Evolutionary conservation across 37 sponge, comb jelly and placozoan genomes (phyloP).

Genomic region (Aplysina aerophoba): DNA sequence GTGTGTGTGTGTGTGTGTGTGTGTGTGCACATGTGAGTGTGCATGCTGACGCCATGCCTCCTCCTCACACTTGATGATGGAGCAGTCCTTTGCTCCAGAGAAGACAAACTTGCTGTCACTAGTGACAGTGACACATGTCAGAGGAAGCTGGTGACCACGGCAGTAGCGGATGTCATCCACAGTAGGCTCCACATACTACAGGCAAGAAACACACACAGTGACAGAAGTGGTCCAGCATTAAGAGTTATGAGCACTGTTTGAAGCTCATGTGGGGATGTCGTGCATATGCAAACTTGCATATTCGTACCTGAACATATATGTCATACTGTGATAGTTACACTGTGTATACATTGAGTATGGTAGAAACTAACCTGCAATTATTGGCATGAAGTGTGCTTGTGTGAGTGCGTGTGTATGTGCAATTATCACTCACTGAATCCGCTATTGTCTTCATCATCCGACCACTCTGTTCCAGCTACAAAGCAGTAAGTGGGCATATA

Average conservation of each 20-base stretch:
- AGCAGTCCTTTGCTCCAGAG: constrained; percentile 86
- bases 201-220: not conserved
- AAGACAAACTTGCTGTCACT: constrained; percentile 71
- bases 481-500: not conserved
- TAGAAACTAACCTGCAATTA: not conserved
- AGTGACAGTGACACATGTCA: constrained; percentile 82
- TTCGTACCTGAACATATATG: no score
- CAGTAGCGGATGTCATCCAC: constrained; percentile 39
- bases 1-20: not conserved
- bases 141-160: constrained; percentile 79
- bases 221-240: not conserved
- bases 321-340: no score
- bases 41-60: no score
- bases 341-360: no score
- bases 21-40: not conserved
- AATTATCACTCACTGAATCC: constrained; percentile 46
- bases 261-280: no score
- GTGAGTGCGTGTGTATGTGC: not conserved
- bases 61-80: constrained; percentile 87
- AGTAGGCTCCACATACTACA: constrained; percentile 68
- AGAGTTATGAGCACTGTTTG: not conserved
- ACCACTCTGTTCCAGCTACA: constrained; percentile 74
- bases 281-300: no score
- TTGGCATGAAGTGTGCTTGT: no score
- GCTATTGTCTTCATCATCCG: constrained; percentile 76